Conservation (phyloP, 2,113 vertebrate species). For the Elaphurus davidianus region DNA sequence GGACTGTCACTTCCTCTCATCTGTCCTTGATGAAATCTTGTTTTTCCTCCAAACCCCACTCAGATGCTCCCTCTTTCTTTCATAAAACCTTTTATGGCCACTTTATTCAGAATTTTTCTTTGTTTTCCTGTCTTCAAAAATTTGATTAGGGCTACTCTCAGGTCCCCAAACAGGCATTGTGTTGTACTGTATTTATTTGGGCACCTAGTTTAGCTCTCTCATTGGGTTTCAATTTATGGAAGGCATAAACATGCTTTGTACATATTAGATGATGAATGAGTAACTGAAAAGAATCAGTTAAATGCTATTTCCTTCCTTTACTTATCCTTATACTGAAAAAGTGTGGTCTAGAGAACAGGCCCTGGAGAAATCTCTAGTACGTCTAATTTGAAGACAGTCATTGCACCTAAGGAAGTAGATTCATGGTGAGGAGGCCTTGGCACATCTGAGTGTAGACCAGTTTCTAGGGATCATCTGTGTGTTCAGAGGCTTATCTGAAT, state of each 20-base stretch:
- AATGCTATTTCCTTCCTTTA: background rate
- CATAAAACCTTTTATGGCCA: background rate
- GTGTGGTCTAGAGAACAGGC: background rate
- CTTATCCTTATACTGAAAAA: background rate
- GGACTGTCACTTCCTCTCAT: background rate
- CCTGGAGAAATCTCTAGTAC: background rate
- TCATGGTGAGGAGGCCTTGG: background rate
- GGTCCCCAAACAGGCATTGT: no score
- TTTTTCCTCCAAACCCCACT: background rate
- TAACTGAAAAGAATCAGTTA: slow-evolving; percentile 38
- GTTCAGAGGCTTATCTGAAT: slow-evolving; percentile 27
- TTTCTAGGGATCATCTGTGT: background rate
- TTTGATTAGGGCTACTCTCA: background rate
- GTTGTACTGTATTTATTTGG: background rate
- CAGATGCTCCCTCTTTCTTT: background rate
- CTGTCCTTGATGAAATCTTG: background rate
- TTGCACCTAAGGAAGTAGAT: background rate
- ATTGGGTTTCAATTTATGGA: background rate
- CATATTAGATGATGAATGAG: background rate
- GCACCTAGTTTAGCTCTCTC: background rate
- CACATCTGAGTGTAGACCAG: background rate
- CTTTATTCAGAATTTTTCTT: background rate
- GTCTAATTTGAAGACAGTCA: background rate
- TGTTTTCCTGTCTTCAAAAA: background rate
- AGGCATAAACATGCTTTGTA: background rate